A percentile compares a stretch with the other conserved stretches of the same genome.
Conservation (phyloP, 2,797 vertebrate species). For the Gymnodraco acuticeps region DNA sequence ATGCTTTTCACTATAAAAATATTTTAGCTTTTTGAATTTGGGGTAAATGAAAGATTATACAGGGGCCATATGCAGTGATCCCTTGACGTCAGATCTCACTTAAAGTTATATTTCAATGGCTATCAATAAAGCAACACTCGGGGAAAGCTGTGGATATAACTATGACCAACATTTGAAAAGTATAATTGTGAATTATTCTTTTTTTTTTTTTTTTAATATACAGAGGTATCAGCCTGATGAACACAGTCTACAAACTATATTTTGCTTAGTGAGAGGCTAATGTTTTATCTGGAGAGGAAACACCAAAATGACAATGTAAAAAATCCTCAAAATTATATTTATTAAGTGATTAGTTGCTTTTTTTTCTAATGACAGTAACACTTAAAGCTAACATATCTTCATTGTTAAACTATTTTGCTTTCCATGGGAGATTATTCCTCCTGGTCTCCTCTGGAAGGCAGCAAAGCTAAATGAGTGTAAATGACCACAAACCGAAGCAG, state of each 20-base stretch:
- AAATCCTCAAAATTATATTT: too few relatives aligned
- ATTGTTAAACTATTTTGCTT: not conserved
- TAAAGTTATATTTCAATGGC: too few relatives aligned
- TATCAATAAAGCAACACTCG: too few relatives aligned
- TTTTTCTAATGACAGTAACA: not conserved
- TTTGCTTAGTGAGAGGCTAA: not conserved
- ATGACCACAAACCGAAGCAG: constrained; percentile 5
- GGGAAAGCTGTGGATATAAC: too few relatives aligned
- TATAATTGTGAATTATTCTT: too few relatives aligned
- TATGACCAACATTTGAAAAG: too few relatives aligned
- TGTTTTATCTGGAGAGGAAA: too few relatives aligned
- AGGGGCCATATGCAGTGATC: not conserved
- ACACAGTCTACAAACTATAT: not conserved
- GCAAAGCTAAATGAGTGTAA: constrained; percentile 51
- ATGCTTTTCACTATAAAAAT: not conserved
- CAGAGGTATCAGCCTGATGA: too few relatives aligned
- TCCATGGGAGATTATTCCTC: constrained; percentile 28
- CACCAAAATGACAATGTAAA: too few relatives aligned
- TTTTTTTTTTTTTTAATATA: too few relatives aligned
- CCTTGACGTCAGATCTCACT: not conserved
- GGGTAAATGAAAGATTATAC: not conserved
- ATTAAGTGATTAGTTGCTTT: not conserved
- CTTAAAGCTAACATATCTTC: not conserved
- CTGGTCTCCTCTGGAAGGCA: constrained; percentile 72
- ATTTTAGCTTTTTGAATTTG: not conserved